Evolutionary conservation across 2,888 invertebrate species (phyloP), one percentile per base, ranked within the genome.

Genomic region (Cephonodes hylas): DNA sequence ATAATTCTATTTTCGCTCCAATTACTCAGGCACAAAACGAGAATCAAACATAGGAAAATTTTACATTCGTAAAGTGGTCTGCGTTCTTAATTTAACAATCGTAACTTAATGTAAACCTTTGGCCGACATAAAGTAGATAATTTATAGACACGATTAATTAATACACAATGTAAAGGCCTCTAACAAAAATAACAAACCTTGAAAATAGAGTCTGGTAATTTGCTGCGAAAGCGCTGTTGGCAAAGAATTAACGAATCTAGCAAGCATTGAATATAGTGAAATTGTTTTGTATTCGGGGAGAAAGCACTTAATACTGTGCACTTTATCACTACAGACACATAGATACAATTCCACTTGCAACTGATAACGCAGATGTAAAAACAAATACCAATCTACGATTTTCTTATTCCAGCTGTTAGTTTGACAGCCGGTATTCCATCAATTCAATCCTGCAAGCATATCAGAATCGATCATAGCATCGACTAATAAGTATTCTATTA

Each of bases 121-220:
- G n/a, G n/a, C n/a, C n/a, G n/a, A n/a, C n/a, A 34, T 3, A 34
- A 34, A 8, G 10, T 34, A 34, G 13, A 13, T 34, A 34, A 38
- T 4, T 10, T 1, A 13, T 38, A 38, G 38, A n/a, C 31, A 38
- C 3, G 1, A 13, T 3, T 38, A n/a, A n/a, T n/a, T n/a, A n/a
- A n/a, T 5, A 38, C 38, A n/a, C 13, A 38, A 38, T 38, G 6
- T 6, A 38, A n/a, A 4, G n/a, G 10, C 38, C n/a, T 38, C 4
- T 38, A 22, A 42, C 58, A 63, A 53, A 44, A 42, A 58, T 42
- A 57, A 70, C 70, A 72, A 88, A 95, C 95, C 94, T 94, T 91
- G 93, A 79, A 95, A 95, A 79, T 95, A 95, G 59, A 93, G 85
- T 72, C 94, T 94, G 44, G 95, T 95, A 65, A 95, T 82, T 77